Evolutionary conservation across 2,113 vertebrate species (phyloP).

Genomic region (Junco hyemalis): DNA sequence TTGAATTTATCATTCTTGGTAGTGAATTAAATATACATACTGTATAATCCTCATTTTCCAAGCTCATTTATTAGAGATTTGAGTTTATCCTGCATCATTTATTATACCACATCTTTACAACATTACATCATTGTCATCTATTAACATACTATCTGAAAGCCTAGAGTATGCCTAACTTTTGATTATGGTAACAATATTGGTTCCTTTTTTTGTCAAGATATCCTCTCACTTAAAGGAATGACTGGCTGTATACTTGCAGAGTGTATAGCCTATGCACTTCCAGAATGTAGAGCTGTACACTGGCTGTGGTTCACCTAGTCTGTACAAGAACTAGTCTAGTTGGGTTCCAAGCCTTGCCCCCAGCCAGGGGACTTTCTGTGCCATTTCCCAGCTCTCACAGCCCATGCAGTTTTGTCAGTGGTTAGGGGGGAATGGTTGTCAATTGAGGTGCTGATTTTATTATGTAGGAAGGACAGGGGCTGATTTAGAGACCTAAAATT

Average conservation of each 20-base stretch:
- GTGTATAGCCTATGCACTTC: not conserved
- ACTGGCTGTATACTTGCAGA: not conserved
- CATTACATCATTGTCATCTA: not conserved
- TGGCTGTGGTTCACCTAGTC: not conserved
- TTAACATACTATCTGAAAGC: not conserved
- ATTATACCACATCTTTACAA: not conserved
- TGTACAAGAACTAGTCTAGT: not conserved
- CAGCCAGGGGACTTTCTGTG: not conserved
- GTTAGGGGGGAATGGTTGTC: not conserved
- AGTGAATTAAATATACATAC: not conserved
- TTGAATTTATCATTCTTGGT: not conserved
- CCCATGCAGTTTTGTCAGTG: not conserved
- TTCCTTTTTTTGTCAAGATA: not conserved
- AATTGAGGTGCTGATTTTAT: not conserved
- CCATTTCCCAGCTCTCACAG: accelerated
- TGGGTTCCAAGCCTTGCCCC: not conserved
- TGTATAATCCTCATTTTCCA: not conserved
- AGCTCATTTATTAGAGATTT: not conserved
- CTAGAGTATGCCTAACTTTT: not conserved
- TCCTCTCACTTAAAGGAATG: not conserved
- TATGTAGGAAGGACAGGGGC: not conserved
- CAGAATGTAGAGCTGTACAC: not conserved
- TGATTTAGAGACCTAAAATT: not conserved
- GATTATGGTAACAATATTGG: not conserved
- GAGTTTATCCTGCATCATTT: not conserved